These are phyloP conservation scores for Antheraea yamamai DNA, from an alignment of 2,888 invertebrate genomes.

Conservation along the genomic window DNA sequence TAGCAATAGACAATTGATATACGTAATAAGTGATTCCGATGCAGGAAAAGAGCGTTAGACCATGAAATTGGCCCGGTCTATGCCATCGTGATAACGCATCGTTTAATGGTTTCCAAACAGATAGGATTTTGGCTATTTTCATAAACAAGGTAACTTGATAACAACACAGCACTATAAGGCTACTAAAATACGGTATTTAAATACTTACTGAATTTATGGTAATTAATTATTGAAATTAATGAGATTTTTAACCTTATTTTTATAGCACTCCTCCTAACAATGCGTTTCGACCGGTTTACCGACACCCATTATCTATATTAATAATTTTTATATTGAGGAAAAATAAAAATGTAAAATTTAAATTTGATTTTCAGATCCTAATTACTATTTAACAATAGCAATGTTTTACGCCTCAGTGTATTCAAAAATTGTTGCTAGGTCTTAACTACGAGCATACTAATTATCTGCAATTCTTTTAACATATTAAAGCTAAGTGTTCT, in stretches of 20 bases:
- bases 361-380: too few species aligned
- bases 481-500: neutral
- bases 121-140: constrained; percentile 58
- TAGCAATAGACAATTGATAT: constrained; percentile 28
- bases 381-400: too few species aligned
- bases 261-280: constrained; percentile 6
- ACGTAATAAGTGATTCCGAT: constrained; percentile 56
- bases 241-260: constrained; percentile 6
- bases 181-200: constrained; percentile 17
- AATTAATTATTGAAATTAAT: neutral
- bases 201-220: neutral
- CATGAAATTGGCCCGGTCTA: constrained; percentile 77
- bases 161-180: constrained; percentile 11
- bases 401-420: neutral
- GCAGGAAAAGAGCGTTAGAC: constrained; percentile 73
- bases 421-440: neutral
- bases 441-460: neutral
- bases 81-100: constrained; percentile 61
- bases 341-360: too few species aligned
- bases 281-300: neutral
- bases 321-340: neutral
- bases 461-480: neutral
- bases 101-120: constrained; percentile 59
- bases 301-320: neutral
- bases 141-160: constrained; percentile 49